Evolutionary conservation across 2,888 invertebrate species (phyloP).

Genomic region (Drosophila atroscutellata): DNA sequence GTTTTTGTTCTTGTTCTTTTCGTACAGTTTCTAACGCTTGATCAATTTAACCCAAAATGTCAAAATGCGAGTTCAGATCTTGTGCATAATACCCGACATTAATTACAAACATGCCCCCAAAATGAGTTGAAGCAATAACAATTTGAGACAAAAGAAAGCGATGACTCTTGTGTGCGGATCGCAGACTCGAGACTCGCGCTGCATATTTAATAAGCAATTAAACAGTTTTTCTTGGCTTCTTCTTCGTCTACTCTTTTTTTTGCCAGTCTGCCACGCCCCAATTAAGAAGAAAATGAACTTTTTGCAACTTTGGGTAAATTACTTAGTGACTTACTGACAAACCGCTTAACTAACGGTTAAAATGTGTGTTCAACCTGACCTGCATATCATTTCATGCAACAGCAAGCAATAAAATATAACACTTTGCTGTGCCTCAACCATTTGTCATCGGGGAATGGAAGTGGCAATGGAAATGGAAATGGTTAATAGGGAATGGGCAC

Average conservation of each 20-base stretch:
- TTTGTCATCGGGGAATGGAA: slow-evolving; percentile 40
- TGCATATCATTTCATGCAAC: slow-evolving; percentile 70
- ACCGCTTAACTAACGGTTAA: slow-evolving; percentile 34
- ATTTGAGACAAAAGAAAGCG: slow-evolving; percentile 24
- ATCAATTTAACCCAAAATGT: slow-evolving; percentile 69
- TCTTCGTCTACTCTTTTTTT: slow-evolving; percentile 7
- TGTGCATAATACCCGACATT: slow-evolving; percentile 27
- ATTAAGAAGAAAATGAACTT: slow-evolving; percentile 45
- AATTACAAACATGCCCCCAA: slow-evolving; percentile 49
- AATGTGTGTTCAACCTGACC: slow-evolving; percentile 44
- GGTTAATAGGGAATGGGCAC: neutral
- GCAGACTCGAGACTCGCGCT: slow-evolving; percentile 3
- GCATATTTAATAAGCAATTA: slow-evolving; percentile 69
- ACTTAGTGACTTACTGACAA: neutral
- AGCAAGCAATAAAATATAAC: slow-evolving; percentile 32
- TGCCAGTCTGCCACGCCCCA: slow-evolving; percentile 60
- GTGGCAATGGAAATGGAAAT: neutral
- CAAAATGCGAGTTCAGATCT: slow-evolving; percentile 25
- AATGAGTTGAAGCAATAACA: slow-evolving; percentile 20
- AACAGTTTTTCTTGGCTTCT: slow-evolving; percentile 11
- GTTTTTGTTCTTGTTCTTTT: slow-evolving; percentile 10
- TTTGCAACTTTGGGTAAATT: slow-evolving; percentile 7
- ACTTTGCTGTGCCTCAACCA: slow-evolving; percentile 25
- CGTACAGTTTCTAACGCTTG: slow-evolving; percentile 23
- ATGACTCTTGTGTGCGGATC: neutral